Conservation (phyloP, 2,797 vertebrate genomes). For the Steatocranus sp. region DNA sequence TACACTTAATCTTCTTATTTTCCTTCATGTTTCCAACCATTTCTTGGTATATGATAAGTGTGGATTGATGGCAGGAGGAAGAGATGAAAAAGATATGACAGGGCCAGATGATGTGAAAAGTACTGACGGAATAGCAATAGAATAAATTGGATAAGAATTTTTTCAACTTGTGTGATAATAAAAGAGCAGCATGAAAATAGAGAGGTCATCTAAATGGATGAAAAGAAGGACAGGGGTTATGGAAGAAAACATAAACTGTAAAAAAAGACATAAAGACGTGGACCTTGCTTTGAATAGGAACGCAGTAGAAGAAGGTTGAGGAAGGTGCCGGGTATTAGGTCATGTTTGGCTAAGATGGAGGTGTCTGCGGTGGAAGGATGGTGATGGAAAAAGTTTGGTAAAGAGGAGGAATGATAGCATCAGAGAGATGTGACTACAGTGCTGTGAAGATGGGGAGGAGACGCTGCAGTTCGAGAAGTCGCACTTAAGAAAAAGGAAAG, state of each 20-base stretch:
- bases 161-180: background rate
- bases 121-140: background rate
- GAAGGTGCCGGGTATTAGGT: background rate
- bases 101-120: constrained; percentile 8
- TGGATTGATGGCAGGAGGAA: background rate
- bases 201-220: background rate
- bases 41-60: background rate
- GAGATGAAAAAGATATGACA: background rate
- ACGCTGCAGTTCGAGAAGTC: constrained; percentile 35
- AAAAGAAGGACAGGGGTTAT: background rate
- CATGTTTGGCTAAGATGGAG: background rate
- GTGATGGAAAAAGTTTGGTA: background rate
- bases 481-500: constrained; percentile 9
- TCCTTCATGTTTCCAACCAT: background rate
- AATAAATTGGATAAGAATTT: background rate
- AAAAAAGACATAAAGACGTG: background rate
- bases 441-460: constrained; percentile 1
- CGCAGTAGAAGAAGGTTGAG: background rate
- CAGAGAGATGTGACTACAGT: constrained; percentile 3
- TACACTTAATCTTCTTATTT: background rate
- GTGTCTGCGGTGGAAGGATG: background rate
- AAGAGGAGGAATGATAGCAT: background rate
- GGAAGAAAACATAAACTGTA: background rate
- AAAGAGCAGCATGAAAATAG: background rate
- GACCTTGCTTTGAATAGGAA: background rate